Base-by-base conservation (phyloP, 2,797 vertebrate species). In the Enteromius afrohamiltoni region DNA sequence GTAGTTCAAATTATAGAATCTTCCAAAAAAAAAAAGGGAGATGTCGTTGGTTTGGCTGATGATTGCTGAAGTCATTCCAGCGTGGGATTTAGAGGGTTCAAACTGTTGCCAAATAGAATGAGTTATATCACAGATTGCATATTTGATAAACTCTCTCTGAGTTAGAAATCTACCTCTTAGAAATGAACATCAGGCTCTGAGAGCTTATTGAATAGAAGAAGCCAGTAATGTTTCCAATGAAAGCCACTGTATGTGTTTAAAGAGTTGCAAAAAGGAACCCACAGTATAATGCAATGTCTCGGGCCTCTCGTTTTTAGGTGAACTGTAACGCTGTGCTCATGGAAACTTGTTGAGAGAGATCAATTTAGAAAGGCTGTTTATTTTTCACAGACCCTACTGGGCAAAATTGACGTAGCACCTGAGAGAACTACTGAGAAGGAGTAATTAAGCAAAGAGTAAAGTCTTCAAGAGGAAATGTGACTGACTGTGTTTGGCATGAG, bases 321-420 rank as follows among this genome's bases (percentile, higher is more conserved):
- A 84, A 81, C 70, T 58, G 67, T 64, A 64, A 68, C 74, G 69
- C 64, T 70, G 70, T 9, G 85, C 88, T 93, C 88, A 91, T 92
- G 91, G 92, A 93, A 92, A 92, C 91, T 90, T 82, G 84, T 84
- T 86, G 76, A 88, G 88, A 70, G 88, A 91, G 80, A 87, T 83
- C 68, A 79, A 85, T 89, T 88, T 86, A 89, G 86, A 89, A 87
- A 80, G 88, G 86, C 90, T 91, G 90, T 90, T 94, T 93, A 88
- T 87, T 90, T 94, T 93, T 77, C 82, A 89, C 82, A 45, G 17
- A 88, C 89, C 58, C 83, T 87, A 88, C 88, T 87, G 88, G 87
- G 88, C 83, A 90, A 92, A 91, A 87, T 87, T 89, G 89, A 91
- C 87, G 76, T 87, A 90, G 86, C 89, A 93, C 90, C 89, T 89